Conservation (phyloP, 2,797 vertebrate genomes). For the Enteromius argenteus region DNA sequence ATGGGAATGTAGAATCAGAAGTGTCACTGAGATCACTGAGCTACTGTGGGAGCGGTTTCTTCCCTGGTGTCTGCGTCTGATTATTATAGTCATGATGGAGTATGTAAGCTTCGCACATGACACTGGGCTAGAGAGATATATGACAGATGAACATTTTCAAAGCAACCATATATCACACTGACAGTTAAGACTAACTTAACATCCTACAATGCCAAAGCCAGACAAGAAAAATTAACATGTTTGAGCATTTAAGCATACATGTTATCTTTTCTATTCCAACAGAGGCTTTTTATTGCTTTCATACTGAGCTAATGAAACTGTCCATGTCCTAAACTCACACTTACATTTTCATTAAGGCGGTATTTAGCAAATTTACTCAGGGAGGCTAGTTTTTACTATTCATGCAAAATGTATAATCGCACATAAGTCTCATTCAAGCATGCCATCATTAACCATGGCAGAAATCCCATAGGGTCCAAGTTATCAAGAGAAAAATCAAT, state of each 20-base stretch:
- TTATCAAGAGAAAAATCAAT: slow-evolving; percentile 40
- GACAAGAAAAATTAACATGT: background rate
- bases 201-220: slow-evolving; percentile 12
- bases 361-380: background rate
- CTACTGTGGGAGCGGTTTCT: background rate
- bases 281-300: background rate
- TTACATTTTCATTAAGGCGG: background rate
- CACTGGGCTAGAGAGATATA: slow-evolving; percentile 14
- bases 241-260: background rate
- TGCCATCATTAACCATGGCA: slow-evolving; percentile 1
- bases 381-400: background rate
- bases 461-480: slow-evolving; percentile 14
- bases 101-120: slow-evolving; percentile 15
- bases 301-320: background rate
- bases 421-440: background rate
- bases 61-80: slow-evolving; percentile 1
- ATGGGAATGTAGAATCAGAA: background rate
- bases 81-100: slow-evolving; percentile 25
- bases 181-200: slow-evolving; percentile 32
- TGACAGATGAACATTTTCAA: slow-evolving; percentile 40
- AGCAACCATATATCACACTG: slow-evolving; percentile 43
- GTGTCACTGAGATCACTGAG: background rate
- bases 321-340: background rate
- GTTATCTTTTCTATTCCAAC: background rate
- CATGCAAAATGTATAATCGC: background rate